Evolutionary conservation across 2,888 invertebrate species (phyloP), one percentile per base, ranked within the genome.

Genomic region (Drosophila affinis): DNA sequence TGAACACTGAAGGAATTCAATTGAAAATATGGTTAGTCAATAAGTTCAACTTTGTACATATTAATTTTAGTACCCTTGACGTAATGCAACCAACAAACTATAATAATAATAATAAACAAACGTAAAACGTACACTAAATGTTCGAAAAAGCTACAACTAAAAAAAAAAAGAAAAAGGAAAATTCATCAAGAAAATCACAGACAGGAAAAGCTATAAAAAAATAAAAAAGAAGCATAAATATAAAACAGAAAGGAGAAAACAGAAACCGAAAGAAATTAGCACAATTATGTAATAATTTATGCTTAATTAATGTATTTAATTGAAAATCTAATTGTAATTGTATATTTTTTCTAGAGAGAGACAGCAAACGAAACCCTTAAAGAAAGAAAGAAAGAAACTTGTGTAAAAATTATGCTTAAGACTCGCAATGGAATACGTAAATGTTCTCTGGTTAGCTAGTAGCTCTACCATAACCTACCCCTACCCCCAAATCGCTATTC

Each of bases 251-350:
- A 53, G 18, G 18, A 55, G 9, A 46, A 27, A 68, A 70, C 56
- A 55, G 45, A 71, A 48, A 53, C 61, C 52, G 72, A 70, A 73
- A 75, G 54, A 73, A 86, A 72, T 77, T 88, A 83, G 88, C 88
- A 76, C 84, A 83, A 85, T 81, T 81, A 81, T 76, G 62, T 75
- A 82, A 79, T 87, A 82, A 85, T 85, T 82, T 80, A 82, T 77
- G 83, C 78, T 77, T 87, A 77, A 75, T 47, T 55, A 67, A 67
- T 69, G 59, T 80, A 84, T 78, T 82, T 79, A 78, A 85, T 70
- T 82, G 64, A 61, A 71, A 55, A 63, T 61, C 49, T 72, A 81
- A 69, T 52, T 76, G 59, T 67, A 71, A 61, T 29, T 76, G 76
- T 78, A 83, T 18, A 78, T 77, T 87, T 74, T 70, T 54, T 59